Base-by-base conservation (phyloP, 2,888 invertebrate species). In the Chrysina gloriosa region DNA sequence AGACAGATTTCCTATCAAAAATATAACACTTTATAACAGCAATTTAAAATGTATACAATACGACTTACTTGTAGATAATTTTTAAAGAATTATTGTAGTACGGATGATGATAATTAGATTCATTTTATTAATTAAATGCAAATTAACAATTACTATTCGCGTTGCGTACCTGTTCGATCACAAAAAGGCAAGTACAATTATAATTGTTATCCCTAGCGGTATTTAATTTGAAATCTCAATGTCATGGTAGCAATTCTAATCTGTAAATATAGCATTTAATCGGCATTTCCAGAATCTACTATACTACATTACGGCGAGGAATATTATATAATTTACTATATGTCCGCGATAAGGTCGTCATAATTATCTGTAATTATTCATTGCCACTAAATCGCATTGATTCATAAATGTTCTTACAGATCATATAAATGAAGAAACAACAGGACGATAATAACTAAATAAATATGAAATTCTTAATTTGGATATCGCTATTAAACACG, bases 401-500 rank as follows among this genome's bases (percentile, higher is more conserved):
- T 31, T 54, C 36, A 52, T 29, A 21, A 42, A 19, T 29, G n/a
- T n/a, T n/a, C 16, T 34, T 56, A 9, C 5, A 16, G 11, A 11
- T 1, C 1, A 27, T 7, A 23, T 21, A 65, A 23, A 58, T 25
- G 39, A 2, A 21, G 21, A 45, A 68, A 39, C 27, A 16, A 5
- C 5, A 52, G 42, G 42, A 52, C 25, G 5, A 52, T 2, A 52
- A 50, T 16, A 52, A 25, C 34, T 19, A 29, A 36, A 27, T 6
- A 27, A 65, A 36, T 29, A 9, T 61, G 23, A 2, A 29, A 47
- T 45, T 29, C 42, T 16, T 34, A 25, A 31, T 45, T 39, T 16
- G 3, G 23, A 63, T 63, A 63, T n/a, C 61, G 25, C 16, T 16
- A 42, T 61, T 50, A 11, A 66, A 63, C 68, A 69, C 69, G 70